Conservation (phyloP, 2,113 vertebrate genomes). For the Charina bottae region DNA sequence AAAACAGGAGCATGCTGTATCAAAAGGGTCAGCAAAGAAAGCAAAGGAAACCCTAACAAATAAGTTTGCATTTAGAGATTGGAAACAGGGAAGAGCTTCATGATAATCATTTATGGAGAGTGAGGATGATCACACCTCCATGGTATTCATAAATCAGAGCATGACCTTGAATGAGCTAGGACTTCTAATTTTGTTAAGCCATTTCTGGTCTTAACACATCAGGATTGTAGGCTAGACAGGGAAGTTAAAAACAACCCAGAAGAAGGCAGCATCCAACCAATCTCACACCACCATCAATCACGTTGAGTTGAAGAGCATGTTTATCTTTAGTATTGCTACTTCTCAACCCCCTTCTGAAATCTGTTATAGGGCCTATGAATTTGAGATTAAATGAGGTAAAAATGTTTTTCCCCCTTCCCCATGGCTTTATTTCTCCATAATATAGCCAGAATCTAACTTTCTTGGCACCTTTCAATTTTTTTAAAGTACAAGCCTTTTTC, state of each 20-base stretch:
- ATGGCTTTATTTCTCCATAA: rapidly evolving
- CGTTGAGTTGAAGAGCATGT: too few species aligned
- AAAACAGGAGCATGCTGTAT: neutral
- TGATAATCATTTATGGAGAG: neutral
- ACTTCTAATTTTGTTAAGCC: neutral
- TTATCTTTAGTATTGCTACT: too few species aligned
- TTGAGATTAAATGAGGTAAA: too few species aligned
- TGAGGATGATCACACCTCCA: neutral
- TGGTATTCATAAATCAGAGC: neutral
- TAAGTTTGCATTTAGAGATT: neutral
- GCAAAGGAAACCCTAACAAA: neutral
- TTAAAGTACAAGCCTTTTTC: neutral
- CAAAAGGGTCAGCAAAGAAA: neutral
- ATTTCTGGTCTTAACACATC: too few species aligned
- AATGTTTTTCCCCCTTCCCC: too few species aligned
- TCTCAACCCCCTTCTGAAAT: too few species aligned
- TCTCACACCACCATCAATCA: too few species aligned
- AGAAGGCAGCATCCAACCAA: too few species aligned
- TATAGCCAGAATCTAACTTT: neutral
- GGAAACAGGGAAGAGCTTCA: neutral
- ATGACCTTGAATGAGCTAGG: neutral
- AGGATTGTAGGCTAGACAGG: too few species aligned
- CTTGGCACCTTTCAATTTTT: slow-evolving; percentile 21
- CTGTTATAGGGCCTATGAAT: too few species aligned
- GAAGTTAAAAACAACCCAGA: too few species aligned